Conservation (phyloP, 2,113 vertebrate genomes). For the Genyomyrus donnyi region DNA sequence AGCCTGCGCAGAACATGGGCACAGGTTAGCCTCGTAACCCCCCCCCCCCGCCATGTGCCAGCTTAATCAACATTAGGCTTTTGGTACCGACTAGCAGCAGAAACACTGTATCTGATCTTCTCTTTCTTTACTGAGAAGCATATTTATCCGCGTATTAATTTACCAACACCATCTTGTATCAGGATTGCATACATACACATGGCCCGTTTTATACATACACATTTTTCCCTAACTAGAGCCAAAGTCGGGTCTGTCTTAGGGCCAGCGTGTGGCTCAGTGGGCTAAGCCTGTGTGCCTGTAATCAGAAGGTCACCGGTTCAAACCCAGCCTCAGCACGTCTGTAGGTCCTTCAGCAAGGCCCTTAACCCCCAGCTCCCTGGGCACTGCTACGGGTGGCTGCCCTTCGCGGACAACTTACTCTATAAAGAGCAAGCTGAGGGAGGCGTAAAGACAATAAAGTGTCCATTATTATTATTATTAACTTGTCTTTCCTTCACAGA, state of each 20-base stretch:
- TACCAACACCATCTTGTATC: background rate
- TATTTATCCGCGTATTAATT: background rate
- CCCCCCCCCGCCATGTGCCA: background rate
- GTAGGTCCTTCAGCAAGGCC: too few relatives aligned
- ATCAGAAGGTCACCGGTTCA: too few relatives aligned
- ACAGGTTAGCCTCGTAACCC: background rate
- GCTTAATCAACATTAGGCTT: background rate
- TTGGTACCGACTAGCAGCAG: background rate
- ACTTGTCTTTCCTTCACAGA: background rate
- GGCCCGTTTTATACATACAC: background rate
- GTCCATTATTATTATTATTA: too few relatives aligned
- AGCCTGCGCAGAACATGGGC: background rate
- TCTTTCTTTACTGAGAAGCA: background rate
- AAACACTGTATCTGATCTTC: background rate
- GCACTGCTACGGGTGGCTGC: too few relatives aligned
- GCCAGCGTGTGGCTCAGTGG: too few relatives aligned
- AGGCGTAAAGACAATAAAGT: too few relatives aligned
- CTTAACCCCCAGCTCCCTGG: too few relatives aligned
- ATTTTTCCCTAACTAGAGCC: background rate
- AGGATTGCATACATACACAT: background rate
- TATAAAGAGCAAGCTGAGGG: too few relatives aligned
- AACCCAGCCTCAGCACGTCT: too few relatives aligned
- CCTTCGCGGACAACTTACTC: too few relatives aligned
- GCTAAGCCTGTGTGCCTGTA: too few relatives aligned
- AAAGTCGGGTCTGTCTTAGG: background rate